A percentile compares a stretch with the other conserved stretches of the same genome.
These are phyloP conservation scores for Nixonia krombeini DNA, from an alignment of 1,140 invertebrate genomes.

Conservation along the genomic window DNA sequence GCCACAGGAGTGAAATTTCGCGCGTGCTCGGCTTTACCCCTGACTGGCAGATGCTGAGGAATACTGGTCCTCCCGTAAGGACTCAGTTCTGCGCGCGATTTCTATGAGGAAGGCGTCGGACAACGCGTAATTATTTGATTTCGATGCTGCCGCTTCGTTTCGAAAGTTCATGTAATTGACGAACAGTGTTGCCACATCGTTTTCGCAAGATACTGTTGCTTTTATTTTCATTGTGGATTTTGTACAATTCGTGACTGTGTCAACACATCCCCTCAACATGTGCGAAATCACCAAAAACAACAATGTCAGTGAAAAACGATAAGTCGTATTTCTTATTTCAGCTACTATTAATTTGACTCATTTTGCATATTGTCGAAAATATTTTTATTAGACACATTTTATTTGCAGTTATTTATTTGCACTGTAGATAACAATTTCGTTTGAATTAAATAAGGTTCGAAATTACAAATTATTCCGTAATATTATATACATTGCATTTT, in stretches of 20 bases:
- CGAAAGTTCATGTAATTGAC: slow-evolving; percentile 20
- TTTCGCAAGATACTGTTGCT: slow-evolving; percentile 6
- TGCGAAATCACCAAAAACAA: slow-evolving; percentile 41
- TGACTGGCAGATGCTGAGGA: slow-evolving; percentile 43
- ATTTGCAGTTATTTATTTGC: too few relatives aligned
- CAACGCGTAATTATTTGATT: slow-evolving; percentile 25
- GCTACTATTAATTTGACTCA: too few relatives aligned
- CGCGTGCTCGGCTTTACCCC: slow-evolving; percentile 50
- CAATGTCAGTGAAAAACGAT: slow-evolving; percentile 30
- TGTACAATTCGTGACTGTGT: slow-evolving; percentile 12
- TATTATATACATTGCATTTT: too few relatives aligned
- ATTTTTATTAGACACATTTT: too few relatives aligned
- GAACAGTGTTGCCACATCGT: slow-evolving; percentile 10
- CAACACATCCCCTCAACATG: slow-evolving; percentile 17
- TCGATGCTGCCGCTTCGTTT: slow-evolving; percentile 19
- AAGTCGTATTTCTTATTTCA: too few relatives aligned
- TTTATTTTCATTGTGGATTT: slow-evolving; percentile 24
- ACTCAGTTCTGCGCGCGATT: slow-evolving; percentile 52
- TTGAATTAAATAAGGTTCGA: too few relatives aligned
- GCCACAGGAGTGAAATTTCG: slow-evolving; percentile 49
- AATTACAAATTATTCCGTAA: too few relatives aligned
- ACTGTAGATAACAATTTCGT: too few relatives aligned
- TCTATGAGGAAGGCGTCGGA: slow-evolving; percentile 37
- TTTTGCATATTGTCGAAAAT: too few relatives aligned
- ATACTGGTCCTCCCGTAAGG: slow-evolving; percentile 43